Percentiles rank a stretch among this genome's conserved stretches.
These are phyloP conservation scores for Chunga burmeisteri DNA, from an alignment of 2,113 vertebrate genomes.

Conservation along the genomic window DNA sequence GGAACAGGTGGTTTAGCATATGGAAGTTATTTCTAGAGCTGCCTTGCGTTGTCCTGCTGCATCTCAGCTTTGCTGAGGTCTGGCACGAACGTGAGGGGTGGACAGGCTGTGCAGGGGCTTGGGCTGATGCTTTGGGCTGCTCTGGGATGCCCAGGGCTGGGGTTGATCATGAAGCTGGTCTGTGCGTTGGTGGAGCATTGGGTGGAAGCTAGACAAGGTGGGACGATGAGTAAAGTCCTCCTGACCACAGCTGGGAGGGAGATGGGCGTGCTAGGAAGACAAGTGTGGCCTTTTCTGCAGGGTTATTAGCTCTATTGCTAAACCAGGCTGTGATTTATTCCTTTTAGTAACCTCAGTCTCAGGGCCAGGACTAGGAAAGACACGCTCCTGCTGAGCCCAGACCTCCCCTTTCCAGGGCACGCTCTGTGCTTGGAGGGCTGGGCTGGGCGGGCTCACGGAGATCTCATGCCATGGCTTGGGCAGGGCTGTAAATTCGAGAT, in stretches of 20 bases:
- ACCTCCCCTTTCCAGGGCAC: background rate
- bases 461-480: background rate
- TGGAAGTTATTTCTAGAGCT: conserved; percentile 60
- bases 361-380: background rate
- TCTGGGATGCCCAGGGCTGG: background rate
- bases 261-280: background rate
- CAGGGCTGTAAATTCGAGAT: background rate
- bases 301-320: background rate
- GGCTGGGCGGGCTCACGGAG: background rate
- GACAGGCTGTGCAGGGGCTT: background rate
- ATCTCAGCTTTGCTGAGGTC: background rate
- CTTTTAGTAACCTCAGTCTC: background rate
- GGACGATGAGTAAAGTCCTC: background rate
- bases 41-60: background rate
- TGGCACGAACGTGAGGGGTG: fast-evolving
- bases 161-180: background rate
- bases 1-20: conserved; percentile 54
- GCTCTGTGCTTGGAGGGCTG: background rate
- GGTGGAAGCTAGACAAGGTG: background rate
- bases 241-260: background rate
- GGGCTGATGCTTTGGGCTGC: background rate
- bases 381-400: background rate
- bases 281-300: background rate
- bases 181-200: background rate
- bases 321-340: background rate